Conservation (phyloP, 2,113 vertebrate genomes). For the Circaetus cinerascens region DNA sequence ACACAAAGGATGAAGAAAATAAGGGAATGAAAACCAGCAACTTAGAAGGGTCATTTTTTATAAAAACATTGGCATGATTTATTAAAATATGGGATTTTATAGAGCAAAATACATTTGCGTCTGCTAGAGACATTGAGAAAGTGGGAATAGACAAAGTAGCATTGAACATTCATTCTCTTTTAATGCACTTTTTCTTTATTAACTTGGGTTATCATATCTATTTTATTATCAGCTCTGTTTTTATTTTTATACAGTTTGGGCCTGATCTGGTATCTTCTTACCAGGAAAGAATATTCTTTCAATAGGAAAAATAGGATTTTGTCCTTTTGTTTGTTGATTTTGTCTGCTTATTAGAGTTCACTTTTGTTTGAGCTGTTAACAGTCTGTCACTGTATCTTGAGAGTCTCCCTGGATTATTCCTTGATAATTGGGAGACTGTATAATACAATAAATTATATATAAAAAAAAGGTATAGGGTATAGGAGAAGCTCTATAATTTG, state of each 20-base stretch:
- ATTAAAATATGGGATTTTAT: not conserved
- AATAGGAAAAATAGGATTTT: not conserved
- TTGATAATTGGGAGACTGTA: not conserved
- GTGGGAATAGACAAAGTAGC: not conserved
- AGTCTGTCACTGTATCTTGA: not conserved
- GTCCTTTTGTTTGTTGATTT: not conserved
- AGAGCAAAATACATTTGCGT: not conserved
- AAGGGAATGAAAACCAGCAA: not conserved
- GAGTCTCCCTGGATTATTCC: not conserved
- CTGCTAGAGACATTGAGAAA: not conserved
- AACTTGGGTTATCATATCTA: not conserved
- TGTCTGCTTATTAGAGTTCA: not conserved
- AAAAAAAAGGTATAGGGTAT: not conserved
- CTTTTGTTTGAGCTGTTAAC: slow-evolving; percentile 16
- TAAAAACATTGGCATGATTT: not conserved
- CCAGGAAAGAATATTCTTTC: not conserved
- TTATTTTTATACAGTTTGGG: not conserved
- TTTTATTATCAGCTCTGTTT: not conserved
- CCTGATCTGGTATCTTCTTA: not conserved
- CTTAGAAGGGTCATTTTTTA: not conserved
- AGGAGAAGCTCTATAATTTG: not conserved
- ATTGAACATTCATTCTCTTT: not conserved
- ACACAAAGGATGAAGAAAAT: not conserved
- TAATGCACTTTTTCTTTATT: not conserved
- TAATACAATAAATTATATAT: not conserved